Conservation (phyloP, 2,888 invertebrate species). For the Spisula subtruncata region DNA sequence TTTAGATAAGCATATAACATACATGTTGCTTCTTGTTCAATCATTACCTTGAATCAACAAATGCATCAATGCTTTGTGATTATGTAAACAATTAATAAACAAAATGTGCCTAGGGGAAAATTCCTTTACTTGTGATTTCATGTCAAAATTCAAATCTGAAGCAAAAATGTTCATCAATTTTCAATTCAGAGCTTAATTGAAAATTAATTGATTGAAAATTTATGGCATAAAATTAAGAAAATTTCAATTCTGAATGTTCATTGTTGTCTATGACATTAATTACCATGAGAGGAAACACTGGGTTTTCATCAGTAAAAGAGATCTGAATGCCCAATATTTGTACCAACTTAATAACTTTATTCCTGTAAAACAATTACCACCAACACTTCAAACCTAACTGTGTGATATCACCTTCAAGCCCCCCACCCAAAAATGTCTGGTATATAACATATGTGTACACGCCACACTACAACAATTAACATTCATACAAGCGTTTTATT, state of each 20-base stretch:
- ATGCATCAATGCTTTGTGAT: background rate
- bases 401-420: too few relatives aligned
- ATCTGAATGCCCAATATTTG: too few relatives aligned
- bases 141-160: constrained; percentile 6
- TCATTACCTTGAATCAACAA: constrained; percentile 3
- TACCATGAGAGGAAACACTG: too few relatives aligned
- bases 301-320: too few relatives aligned
- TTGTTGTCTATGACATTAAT: too few relatives aligned
- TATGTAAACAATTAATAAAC: background rate
- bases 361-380: too few relatives aligned
- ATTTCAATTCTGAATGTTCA: background rate
- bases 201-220: background rate
- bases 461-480: background rate
- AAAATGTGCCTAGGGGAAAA: constrained; percentile 5
- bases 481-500: background rate
- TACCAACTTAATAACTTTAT: too few relatives aligned
- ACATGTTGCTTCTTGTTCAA: background rate
- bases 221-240: background rate
- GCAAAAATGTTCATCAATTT: background rate
- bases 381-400: too few relatives aligned
- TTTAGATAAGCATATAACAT: too few relatives aligned
- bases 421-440: too few relatives aligned
- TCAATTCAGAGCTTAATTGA: background rate
- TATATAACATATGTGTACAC: background rate
- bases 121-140: background rate